Conservation (phyloP, 1,140 invertebrate species). For the Ips nitidus region DNA sequence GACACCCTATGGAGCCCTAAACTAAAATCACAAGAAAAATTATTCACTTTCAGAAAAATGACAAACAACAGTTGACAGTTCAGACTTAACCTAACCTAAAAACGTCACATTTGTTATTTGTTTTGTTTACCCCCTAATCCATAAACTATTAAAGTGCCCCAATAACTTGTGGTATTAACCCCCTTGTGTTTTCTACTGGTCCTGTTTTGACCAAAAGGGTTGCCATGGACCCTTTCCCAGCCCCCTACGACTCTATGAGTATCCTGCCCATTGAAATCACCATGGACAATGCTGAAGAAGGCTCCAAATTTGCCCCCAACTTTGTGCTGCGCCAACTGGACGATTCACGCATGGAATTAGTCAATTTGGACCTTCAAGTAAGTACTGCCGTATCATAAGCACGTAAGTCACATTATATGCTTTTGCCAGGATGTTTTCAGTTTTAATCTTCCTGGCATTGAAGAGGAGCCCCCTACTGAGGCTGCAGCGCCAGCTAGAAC, state of each 20-base stretch:
- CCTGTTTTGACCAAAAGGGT: too few relatives aligned
- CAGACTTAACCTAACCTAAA: too few relatives aligned
- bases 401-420: too few relatives aligned
- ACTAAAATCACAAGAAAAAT: too few relatives aligned
- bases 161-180: too few relatives aligned
- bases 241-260: not conserved
- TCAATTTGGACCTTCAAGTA: not conserved
- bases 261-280: slow-evolving; percentile 2
- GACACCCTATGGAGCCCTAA: too few relatives aligned
- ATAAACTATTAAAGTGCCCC: too few relatives aligned
- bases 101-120: too few relatives aligned
- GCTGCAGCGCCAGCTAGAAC: not conserved
- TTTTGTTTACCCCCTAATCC: too few relatives aligned
- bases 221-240: not conserved
- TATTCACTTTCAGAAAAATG: too few relatives aligned
- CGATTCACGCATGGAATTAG: not conserved
- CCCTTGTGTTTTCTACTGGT: too few relatives aligned
- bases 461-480: not conserved
- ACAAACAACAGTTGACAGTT: too few relatives aligned
- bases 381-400: not conserved
- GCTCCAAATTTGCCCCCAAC: not conserved
- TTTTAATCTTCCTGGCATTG: not conserved
- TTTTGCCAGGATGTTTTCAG: not conserved
- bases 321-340: not conserved
- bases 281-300: not conserved